These are phyloP conservation scores for Etheostoma spectabile DNA, from an alignment of 2,113 vertebrate genomes.

Conservation along the genomic window DNA sequence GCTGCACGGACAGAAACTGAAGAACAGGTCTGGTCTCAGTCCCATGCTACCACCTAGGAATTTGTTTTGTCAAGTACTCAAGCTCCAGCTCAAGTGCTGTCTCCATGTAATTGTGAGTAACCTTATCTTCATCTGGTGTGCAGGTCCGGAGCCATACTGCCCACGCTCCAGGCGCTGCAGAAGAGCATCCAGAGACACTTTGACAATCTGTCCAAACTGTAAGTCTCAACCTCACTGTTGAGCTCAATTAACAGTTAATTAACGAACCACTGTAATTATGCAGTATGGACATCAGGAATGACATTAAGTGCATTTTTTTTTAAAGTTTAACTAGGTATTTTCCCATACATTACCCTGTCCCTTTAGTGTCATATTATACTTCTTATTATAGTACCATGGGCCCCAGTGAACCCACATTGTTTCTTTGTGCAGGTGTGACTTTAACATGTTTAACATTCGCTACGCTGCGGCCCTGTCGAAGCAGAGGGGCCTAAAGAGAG, in stretches of 20 bases:
- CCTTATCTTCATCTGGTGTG: not conserved
- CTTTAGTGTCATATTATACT: not conserved
- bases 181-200: constrained; percentile 92
- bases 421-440: constrained; percentile 88
- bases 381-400: not conserved
- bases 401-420: not conserved
- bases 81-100: not conserved
- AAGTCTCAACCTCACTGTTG: constrained; percentile 64
- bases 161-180: constrained; percentile 91
- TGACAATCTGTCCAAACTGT: constrained; percentile 94
- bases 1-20: constrained; percentile 92
- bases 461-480: constrained; percentile 87
- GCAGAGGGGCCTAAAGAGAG: constrained; percentile 89
- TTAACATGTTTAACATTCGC: constrained; percentile 93
- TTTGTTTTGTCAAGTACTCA: not conserved
- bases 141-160: constrained; percentile 90
- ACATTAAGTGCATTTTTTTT: not conserved
- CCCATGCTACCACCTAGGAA: not conserved
- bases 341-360: not conserved
- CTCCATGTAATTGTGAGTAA: not conserved
- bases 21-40: constrained; percentile 86
- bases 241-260: too few relatives aligned
- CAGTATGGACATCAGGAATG: too few relatives aligned
- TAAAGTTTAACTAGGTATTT: not conserved
- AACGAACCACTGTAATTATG: too few relatives aligned